Evolutionary conservation across 2,113 vertebrate species (phyloP).

Genomic region (Calyptomena viridis): DNA sequence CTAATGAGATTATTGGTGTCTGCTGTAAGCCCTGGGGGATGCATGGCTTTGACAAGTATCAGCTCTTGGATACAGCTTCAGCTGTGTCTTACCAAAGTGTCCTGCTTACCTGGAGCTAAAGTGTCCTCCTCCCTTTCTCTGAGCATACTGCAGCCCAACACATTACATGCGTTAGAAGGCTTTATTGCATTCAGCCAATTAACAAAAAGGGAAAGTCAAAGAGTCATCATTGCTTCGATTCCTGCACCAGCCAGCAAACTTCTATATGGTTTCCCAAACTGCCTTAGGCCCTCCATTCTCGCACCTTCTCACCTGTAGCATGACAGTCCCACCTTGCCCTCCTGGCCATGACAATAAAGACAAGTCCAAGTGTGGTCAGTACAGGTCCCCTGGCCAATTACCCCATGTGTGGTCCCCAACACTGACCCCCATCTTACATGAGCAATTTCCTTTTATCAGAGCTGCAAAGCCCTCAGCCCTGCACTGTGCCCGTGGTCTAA

Average conservation of each 20-base stretch:
- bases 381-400: accelerated
- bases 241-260: not conserved
- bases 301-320: not conserved
- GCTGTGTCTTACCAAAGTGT: not conserved
- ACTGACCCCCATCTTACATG: accelerated
- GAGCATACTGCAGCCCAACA: not conserved
- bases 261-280: not conserved
- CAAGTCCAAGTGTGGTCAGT: not conserved
- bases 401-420: not conserved
- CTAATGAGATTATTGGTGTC: not conserved
- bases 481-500: accelerated
- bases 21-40: not conserved
- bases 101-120: not conserved
- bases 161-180: not conserved
- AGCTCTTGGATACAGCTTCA: not conserved
- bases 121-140: not conserved
- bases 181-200: not conserved
- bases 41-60: not conserved
- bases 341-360: accelerated
- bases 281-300: not conserved
- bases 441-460: not conserved
- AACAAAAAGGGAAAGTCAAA: not conserved
- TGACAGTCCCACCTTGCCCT: not conserved
- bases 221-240: not conserved
- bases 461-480: not conserved